phyloP scores from a whole-genome alignment of 37 sponge, comb jelly and placozoan species.

The Bolinopsis microptera region DNA sequence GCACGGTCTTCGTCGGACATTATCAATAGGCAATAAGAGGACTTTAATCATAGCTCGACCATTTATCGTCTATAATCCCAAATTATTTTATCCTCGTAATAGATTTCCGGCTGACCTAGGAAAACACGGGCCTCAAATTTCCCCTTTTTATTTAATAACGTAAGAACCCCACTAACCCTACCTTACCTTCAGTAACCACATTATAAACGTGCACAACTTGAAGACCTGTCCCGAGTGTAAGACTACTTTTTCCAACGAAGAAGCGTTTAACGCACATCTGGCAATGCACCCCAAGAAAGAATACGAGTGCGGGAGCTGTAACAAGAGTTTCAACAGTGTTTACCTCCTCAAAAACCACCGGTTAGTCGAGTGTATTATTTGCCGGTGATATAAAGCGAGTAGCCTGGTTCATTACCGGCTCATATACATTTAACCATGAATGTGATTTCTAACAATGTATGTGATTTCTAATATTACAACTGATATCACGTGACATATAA shows the following conservation, averaged over 20 bases:
- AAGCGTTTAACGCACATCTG: slow-evolving; percentile 63
- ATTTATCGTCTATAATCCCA: neutral
- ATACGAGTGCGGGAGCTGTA: slow-evolving; percentile 60
- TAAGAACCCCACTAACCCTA: neutral
- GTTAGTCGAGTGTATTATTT: neutral
- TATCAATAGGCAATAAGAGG: neutral
- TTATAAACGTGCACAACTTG: slow-evolving; percentile 61
- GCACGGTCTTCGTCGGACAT: neutral
- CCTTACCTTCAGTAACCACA: slow-evolving; percentile 62
- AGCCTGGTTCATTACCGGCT: neutral
- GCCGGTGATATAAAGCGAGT: neutral
- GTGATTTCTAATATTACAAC: too few species aligned
- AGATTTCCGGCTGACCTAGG: neutral
- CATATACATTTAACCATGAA: neutral
- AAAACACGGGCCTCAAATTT: neutral
- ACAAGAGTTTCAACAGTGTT: slow-evolving; percentile 65
- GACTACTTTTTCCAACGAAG: slow-evolving; percentile 54
- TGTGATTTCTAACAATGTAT: neutral
- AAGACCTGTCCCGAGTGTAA: slow-evolving; percentile 65
- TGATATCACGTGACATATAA: too few species aligned
- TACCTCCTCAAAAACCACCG: slow-evolving; percentile 64
- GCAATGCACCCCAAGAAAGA: slow-evolving; percentile 63
- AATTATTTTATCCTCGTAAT: neutral
- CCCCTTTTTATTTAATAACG: neutral
- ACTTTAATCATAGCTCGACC: neutral